Conservation (phyloP, 2,113 vertebrate species). For the Macquaria ambigua region DNA sequence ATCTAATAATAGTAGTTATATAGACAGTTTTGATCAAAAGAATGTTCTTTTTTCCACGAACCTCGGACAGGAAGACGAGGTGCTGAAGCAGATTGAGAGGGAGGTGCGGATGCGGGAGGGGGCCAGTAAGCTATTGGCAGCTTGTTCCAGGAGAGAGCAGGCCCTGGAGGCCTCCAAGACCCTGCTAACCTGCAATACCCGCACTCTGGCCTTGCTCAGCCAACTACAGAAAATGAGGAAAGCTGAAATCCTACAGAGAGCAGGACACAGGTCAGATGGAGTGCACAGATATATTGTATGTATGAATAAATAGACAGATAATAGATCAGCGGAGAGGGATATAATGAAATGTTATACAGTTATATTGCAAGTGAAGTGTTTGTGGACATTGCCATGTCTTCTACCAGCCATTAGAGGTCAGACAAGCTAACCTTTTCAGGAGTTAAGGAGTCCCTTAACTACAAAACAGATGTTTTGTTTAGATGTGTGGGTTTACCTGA, state of each 20-base stretch:
- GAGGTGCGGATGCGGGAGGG: constrained; percentile 91
- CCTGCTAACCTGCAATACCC: constrained; percentile 87
- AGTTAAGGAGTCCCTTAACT: neutral
- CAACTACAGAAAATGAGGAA: constrained; percentile 88
- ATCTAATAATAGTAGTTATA: too few relatives aligned
- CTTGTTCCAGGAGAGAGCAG: constrained; percentile 89
- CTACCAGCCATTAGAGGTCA: constrained; percentile 12
- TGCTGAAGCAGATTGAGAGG: constrained; percentile 89
- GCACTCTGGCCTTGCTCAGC: constrained; percentile 89
- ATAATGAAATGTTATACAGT: too few relatives aligned
- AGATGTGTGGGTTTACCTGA: neutral
- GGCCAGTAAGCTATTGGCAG: constrained; percentile 87
- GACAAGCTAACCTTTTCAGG: neutral
- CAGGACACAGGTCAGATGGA: constrained; percentile 67
- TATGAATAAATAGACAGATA: neutral
- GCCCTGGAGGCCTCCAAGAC: constrained; percentile 90
- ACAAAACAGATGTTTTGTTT: neutral
- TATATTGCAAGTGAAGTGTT: neutral
- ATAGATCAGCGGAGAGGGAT: neutral
- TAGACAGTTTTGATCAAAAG: neutral
- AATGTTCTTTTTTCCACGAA: neutral
- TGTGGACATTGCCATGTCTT: neutral
- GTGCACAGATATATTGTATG: neutral
- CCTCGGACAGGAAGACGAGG: constrained; percentile 82
- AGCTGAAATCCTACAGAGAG: constrained; percentile 84